Conservation (phyloP, 1,140 invertebrate genomes). For the Babylonia areolata region DNA sequence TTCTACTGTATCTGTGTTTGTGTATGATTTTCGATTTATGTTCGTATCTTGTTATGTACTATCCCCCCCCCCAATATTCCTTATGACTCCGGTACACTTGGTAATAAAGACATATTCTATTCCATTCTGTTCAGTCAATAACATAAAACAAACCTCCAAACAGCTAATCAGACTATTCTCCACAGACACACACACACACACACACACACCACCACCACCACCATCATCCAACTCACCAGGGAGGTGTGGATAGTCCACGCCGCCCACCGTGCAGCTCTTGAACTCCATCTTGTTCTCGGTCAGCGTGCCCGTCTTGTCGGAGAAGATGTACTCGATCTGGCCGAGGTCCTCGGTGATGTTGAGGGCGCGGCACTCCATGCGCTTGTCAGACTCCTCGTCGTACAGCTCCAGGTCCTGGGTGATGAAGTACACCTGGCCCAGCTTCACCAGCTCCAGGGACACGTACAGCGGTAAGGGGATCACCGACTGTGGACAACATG, state of each 20-base stretch:
- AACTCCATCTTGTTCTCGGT: conserved; percentile 99
- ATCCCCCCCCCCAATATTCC: no score
- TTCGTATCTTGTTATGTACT: background rate
- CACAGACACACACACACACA: background rate
- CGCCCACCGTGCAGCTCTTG: conserved; percentile 88
- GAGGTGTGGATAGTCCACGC: conserved; percentile 85
- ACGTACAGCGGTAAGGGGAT: conserved; percentile 99
- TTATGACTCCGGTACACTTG: no score
- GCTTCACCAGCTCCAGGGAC: conserved; percentile 96
- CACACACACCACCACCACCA: background rate
- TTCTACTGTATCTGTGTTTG: no score
- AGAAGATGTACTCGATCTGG: conserved; percentile 97
- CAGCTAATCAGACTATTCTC: no score
- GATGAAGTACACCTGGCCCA: conserved; percentile 97
- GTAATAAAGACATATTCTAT: no score
- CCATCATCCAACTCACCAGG: conserved; percentile 50
- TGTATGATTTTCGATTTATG: background rate
- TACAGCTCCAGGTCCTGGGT: conserved; percentile 92
- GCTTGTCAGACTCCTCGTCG: conserved; percentile 87
- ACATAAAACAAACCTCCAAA: no score
- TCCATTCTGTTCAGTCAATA: no score
- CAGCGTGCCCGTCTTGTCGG: conserved; percentile 97
- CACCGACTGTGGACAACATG: conserved; percentile 84
- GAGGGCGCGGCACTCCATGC: conserved; percentile 93
- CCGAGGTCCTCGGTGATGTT: conserved; percentile 98